Base-by-base conservation (phyloP, 2,113 vertebrate species). In the Canis aureus region DNA sequence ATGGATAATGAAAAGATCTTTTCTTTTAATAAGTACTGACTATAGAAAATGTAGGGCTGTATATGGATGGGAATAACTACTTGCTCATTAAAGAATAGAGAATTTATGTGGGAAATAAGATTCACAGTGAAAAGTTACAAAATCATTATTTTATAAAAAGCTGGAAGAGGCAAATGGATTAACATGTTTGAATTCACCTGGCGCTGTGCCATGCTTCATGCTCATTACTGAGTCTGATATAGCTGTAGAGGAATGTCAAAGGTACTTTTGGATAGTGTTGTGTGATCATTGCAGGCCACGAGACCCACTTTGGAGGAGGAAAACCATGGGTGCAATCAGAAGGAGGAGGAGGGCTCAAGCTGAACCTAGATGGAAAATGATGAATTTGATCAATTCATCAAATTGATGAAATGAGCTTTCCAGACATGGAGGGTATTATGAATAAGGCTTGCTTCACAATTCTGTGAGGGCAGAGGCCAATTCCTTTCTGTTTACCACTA, bases 91-190 rank as follows among this genome's bases (percentile, higher is more conserved):
- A 38, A 73, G 51, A 69, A 22, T 25, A 69, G 57, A 78, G 60
- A 74, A n/a, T 67, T 93, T 57, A 84, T 85, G 49, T 95, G 57
- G 64, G 57, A 95, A 91, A 86, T 27, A 86, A 80, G 64, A 85
- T 62, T 17, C 9, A n/a, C 25, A 59, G 3, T 29, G 53, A 66
- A 84, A 89, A 89, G 32, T 62, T 32, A 67, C 38, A 55, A 73
- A 32, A 29, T 5, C 27, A 38, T 78, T 51, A 17, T 95, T 78
- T 1, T 29, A 0, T 78, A 29, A 67, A 87, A 92, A 74, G 23
- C 8, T 74, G 25, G 27, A 66, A 64, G 76, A 83, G 76, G 59
- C 67, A 20, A 32, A 5, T 67, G 43, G 11, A 35, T 83, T 49
- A 10, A 43, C 43, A 43, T 43, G 43, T 43, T 43, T 43, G 43